Percentiles rank a stretch among this genome's conserved stretches.
Conservation (phyloP, 23 tunicate species). For the Styela clava region DNA sequence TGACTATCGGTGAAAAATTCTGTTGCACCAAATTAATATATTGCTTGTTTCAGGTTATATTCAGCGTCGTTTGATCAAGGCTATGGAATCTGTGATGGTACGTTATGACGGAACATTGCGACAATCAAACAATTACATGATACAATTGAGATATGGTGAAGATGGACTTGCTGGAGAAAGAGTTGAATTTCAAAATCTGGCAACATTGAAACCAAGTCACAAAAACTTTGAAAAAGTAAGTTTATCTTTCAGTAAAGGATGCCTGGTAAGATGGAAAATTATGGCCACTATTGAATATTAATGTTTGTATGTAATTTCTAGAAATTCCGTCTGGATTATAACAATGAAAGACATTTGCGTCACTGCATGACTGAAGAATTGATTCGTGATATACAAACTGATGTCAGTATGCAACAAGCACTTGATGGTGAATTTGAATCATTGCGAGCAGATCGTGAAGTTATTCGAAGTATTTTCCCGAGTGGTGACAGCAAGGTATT, state of each 20-base stretch:
- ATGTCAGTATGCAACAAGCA: conserved; percentile 76
- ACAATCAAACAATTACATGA: conserved; percentile 98
- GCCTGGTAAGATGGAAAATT: not conserved
- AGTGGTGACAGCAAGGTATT: conserved; percentile 88
- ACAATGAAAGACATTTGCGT: conserved; percentile 80
- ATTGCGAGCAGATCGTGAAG: conserved; percentile 80
- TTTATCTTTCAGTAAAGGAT: not conserved
- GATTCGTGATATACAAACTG: conserved; percentile 84
- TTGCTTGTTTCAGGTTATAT: conserved; percentile 84
- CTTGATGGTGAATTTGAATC: conserved; percentile 86
- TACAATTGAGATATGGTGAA: conserved; percentile 97
- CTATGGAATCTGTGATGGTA: conserved; percentile 99
- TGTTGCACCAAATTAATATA: no score
- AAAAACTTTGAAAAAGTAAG: conserved; percentile 77
- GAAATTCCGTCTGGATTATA: conserved; percentile 90
- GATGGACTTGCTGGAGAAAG: conserved; percentile 99
- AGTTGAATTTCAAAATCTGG: conserved; percentile 96
- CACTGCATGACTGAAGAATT: conserved; percentile 86
- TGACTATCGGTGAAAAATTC: no score
- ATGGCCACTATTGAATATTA: not conserved
- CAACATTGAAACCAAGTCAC: conserved; percentile 92
- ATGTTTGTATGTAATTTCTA: conserved; percentile 18
- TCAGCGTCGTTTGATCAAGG: conserved; percentile 98
- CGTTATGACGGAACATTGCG: conserved; percentile 98
- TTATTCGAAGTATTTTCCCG: conserved; percentile 87